phyloP scores from a whole-genome alignment of 92 coral and sea anemone genomes.

The Epizoanthus rinbou region DNA sequence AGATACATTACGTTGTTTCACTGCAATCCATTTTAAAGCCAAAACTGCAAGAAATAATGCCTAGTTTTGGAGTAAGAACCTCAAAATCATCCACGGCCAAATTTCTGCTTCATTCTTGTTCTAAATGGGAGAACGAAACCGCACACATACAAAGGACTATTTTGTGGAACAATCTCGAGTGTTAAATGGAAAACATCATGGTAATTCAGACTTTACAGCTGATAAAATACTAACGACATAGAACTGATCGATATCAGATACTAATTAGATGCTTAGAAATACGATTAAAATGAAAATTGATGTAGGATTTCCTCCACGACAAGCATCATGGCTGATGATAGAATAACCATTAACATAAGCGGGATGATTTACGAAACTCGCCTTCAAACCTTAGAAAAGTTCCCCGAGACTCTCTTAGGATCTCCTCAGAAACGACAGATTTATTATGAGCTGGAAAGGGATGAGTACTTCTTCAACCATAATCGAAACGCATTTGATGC shows the following conservation, averaged over 20 bases:
- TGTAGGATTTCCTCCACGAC: not conserved
- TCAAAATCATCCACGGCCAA: no score
- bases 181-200: not conserved
- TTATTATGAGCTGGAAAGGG: conserved; percentile 36
- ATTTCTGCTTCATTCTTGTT: no score
- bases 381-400: conserved; percentile 46
- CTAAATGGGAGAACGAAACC: no score
- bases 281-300: not conserved
- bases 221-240: not conserved
- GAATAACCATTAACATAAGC: conserved; percentile 58
- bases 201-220: not conserved
- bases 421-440: conserved; percentile 45
- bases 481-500: conserved; percentile 62
- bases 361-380: conserved; percentile 53
- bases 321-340: not conserved
- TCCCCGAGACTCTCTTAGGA: conserved; percentile 55
- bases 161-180: conserved; percentile 1
- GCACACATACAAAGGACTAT: not conserved
- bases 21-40: no score
- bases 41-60: no score
- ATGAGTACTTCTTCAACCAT: conserved; percentile 58
- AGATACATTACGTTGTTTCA: no score
- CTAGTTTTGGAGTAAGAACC: no score
- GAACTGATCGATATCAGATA: not conserved
- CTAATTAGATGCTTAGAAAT: not conserved